Conservation (phyloP, 2,797 vertebrate species). For the Hylomyscus alleni region DNA sequence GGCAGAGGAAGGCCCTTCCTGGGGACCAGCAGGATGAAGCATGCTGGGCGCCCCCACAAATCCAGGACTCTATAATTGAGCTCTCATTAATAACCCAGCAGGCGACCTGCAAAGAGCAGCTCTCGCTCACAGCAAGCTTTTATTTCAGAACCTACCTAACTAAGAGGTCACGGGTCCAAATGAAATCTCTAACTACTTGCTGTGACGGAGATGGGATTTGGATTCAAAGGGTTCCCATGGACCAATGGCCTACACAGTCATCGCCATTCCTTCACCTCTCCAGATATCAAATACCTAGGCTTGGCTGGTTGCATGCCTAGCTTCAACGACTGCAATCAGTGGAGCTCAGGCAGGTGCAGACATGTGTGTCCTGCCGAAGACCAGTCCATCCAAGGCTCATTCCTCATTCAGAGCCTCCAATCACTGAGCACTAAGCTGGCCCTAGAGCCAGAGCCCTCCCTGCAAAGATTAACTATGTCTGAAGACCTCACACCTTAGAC, state of each 20-base stretch:
- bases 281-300: neutral
- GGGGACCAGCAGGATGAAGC: neutral
- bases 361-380: neutral
- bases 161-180: neutral
- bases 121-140: accelerated
- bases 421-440: neutral
- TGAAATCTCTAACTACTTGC: neutral
- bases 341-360: neutral
- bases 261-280: accelerated
- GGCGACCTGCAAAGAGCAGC: neutral
- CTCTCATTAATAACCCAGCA: neutral
- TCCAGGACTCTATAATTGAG: neutral
- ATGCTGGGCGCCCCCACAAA: neutral
- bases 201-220: neutral
- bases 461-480: neutral
- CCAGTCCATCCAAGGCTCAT: too few species aligned
- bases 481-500: neutral
- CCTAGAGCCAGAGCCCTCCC: neutral
- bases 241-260: neutral
- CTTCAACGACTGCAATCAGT: neutral
- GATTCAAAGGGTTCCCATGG: neutral
- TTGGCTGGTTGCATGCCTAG: neutral
- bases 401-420: accelerated
- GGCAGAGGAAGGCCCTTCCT: neutral
- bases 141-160: neutral